A percentile compares a stretch with the other conserved stretches of the same genome.
Evolutionary conservation across 2,797 vertebrate species (phyloP).

Genomic region (Melanotaenia boesemani): DNA sequence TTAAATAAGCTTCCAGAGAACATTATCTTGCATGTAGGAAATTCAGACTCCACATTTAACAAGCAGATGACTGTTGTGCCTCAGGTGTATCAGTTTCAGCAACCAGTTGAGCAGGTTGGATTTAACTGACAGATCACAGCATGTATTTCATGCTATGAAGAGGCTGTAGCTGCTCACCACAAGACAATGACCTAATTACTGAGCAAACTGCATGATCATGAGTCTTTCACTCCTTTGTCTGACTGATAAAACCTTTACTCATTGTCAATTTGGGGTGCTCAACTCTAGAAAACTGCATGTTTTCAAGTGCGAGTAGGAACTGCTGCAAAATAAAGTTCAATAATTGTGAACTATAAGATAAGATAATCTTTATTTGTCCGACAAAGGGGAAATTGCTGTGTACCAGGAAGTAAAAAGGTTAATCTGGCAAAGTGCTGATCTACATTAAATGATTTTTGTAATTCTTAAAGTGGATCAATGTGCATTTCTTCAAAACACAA

Average conservation of each 20-base stretch:
- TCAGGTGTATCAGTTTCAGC: constrained; percentile 59
- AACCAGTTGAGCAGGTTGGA: constrained; percentile 71
- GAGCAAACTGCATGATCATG: constrained; percentile 30
- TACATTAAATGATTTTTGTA: background rate
- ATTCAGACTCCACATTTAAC: constrained; percentile 20
- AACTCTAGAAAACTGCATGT: background rate
- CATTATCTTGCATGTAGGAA: background rate
- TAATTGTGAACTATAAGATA: background rate
- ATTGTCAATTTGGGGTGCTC: background rate
- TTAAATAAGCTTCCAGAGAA: background rate
- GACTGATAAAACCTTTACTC: constrained; percentile 35
- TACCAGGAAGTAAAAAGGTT: background rate
- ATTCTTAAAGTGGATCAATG: background rate
- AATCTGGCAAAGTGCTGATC: background rate
- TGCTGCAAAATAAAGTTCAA: background rate
- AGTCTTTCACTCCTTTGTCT: constrained; percentile 37
- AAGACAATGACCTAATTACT: constrained; percentile 51
- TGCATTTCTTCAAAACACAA: background rate
- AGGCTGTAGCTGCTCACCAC: constrained; percentile 2
- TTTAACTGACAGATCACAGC: constrained; percentile 40
- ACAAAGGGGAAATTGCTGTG: no score
- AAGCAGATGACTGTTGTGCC: constrained; percentile 66
- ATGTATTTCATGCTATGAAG: constrained; percentile 3
- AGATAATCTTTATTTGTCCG: no score
- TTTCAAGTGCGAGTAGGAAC: constrained; percentile 4